Evolutionary conservation across 2,888 invertebrate species (phyloP), one percentile per base, ranked within the genome.

Genomic region (Adela reaumurella): DNA sequence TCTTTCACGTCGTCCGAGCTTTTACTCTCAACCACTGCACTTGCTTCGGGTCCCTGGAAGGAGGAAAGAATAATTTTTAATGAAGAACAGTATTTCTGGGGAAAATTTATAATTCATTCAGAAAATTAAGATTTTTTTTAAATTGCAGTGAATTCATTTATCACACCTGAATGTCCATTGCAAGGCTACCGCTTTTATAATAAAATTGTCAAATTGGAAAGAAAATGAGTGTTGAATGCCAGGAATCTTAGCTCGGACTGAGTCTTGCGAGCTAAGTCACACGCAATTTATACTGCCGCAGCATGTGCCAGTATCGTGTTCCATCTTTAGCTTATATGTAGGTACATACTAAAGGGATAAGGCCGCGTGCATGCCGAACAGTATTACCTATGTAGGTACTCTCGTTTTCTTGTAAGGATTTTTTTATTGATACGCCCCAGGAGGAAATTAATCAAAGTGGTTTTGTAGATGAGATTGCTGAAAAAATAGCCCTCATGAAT

Each of bases 41-140:
- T 61, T 19, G 60, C 60, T 59, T 78, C 79, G 53, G 69, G 67
- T 58, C 68, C 68, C 81, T 81, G 64, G 46, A 57, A 67, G 62
- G 57, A 59, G 45, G n/a, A n/a, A n/a, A n/a, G n/a, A n/a, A n/a
- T n/a, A n/a, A n/a, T n/a, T n/a, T n/a, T n/a, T n/a, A 54, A 52
- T 46, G 52, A 50, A 46, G 42, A 28, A 8, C n/a, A n/a, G n/a
- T n/a, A n/a, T 50, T 16, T 43, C 18, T 48, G 44, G 43, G 48
- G 28, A 43, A n/a, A n/a, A n/a, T n/a, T n/a, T n/a, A n/a, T n/a
- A n/a, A n/a, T n/a, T n/a, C n/a, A n/a, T n/a, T n/a, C n/a, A n/a
- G n/a, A n/a, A n/a, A n/a, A n/a, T n/a, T n/a, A n/a, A n/a, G n/a
- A n/a, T n/a, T n/a, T n/a, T n/a, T n/a, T 4, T 24, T 6, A 24